Evolutionary conservation across 1,140 invertebrate species (phyloP), one percentile per base, ranked within the genome.

Genomic region (Leguminivora glycinivorella): DNA sequence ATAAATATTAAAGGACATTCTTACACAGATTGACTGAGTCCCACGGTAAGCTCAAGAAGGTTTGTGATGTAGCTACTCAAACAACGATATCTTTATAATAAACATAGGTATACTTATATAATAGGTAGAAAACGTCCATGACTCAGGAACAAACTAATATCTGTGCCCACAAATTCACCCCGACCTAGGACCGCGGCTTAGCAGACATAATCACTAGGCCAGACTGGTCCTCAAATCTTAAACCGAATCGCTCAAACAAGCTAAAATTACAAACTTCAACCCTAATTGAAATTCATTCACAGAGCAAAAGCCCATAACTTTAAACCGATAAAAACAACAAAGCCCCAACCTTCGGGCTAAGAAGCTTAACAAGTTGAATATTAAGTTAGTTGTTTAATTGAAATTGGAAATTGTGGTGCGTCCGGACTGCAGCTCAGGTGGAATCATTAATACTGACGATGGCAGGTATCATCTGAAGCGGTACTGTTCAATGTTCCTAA

Each of bases 311-410:
- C 47, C 10, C 47, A 52, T 52, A 52, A 52, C 47, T 52, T 17
- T 22, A 52, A 52, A 52, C 17, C 47, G n/a, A 52, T 52, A 52
- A 52, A 52, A 52, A 52, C 47, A 52, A 52, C 47, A 52, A 47
- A 52, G 47, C 47, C 22, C 6, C 43, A 52, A 52, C 5, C 17
- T 19, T 17, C n/a, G 5, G 19, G 47, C n/a, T 22, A 52, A 52
- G 47, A 52, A 52, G 47, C 19, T 52, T 52, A 52, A 22, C 17
- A 10, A 22, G 17, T 22, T 9, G 47, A 52, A 52, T 52, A 52
- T 52, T 52, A 52, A 52, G 47, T 52, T 22, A 52, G 40, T 43
- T 6, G n/a, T n/a, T n/a, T n/a, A n/a, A n/a, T 17, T 22, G 17
- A 19, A 52, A 52, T 52, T 52, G 47, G 19, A 22, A 52, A 22